phyloP scores from a whole-genome alignment of 2,888 invertebrate species.

The Melanchra persicariae region DNA sequence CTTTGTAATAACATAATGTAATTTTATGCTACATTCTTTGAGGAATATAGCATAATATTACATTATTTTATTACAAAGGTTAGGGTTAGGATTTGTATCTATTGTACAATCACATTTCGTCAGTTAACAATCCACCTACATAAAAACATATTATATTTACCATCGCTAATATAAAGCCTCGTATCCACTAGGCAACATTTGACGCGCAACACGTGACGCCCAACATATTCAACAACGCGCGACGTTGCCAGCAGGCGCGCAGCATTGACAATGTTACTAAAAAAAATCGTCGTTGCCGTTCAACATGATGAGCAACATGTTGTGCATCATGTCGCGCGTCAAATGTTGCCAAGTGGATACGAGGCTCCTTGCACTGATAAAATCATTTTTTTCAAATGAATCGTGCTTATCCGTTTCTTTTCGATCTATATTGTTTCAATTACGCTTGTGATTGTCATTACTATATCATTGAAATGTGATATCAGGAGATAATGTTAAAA shows the following conservation, averaged over 20 bases:
- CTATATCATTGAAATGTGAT: conserved; percentile 45
- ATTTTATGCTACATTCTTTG: neutral
- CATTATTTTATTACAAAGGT: too few species aligned
- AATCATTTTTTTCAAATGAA: neutral
- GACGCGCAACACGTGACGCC: too few species aligned
- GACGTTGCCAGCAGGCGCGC: too few species aligned
- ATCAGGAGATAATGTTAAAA: conserved; percentile 41
- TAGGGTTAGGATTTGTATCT: neutral
- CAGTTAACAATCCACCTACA: neutral
- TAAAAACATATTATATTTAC: neutral
- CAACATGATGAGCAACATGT: too few species aligned
- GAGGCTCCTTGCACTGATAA: neutral
- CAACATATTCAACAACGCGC: too few species aligned
- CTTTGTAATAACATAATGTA: neutral
- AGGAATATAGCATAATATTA: too few species aligned
- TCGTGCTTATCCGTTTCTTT: conserved; percentile 29
- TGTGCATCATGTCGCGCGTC: too few species aligned
- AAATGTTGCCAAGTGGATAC: too few species aligned
- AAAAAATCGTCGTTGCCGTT: too few species aligned
- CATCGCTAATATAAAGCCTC: too few species aligned
- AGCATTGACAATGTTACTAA: too few species aligned
- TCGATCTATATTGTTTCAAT: conserved; percentile 18
- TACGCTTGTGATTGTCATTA: conserved; percentile 32
- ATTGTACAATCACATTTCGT: neutral
- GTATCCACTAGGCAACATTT: too few species aligned